These are phyloP conservation scores for Hephaestus fuliginosus DNA, from an alignment of 2,797 vertebrate species.

Conservation along the genomic window DNA sequence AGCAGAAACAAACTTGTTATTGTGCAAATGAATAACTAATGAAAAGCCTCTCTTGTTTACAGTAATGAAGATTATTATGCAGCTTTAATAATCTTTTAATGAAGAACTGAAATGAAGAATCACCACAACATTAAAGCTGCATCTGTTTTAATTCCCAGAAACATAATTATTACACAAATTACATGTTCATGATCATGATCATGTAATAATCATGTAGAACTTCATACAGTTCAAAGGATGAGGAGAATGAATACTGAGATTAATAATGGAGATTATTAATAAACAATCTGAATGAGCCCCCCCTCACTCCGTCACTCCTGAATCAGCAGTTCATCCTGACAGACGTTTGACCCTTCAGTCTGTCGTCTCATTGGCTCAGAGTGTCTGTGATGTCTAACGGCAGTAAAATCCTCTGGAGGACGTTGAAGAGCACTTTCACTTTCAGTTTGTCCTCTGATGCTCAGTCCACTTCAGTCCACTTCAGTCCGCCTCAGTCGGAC, in stretches of 20 bases:
- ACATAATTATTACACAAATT: too few species aligned
- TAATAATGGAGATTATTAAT: too few species aligned
- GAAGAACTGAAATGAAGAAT: not conserved
- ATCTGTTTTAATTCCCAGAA: not conserved
- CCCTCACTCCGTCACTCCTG: not conserved
- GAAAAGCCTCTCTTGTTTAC: not conserved
- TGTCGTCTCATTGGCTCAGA: conserved; percentile 10
- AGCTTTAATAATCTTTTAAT: not conserved
- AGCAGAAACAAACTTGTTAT: not conserved
- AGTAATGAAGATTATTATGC: not conserved
- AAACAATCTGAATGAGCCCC: too few species aligned
- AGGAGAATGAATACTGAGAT: too few species aligned
- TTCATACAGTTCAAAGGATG: too few species aligned
- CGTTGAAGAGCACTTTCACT: not conserved
- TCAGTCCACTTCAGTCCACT: not conserved
- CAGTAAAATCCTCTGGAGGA: not conserved
- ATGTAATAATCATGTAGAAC: too few species aligned
- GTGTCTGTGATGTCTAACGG: not conserved
- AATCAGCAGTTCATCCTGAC: too few species aligned
- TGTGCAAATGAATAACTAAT: not conserved
- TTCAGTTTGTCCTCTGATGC: not conserved
- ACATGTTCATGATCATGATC: too few species aligned
- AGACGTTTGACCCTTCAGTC: not conserved
- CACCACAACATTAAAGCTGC: not conserved
- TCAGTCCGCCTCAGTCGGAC: not conserved